Evolutionary conservation across 1,140 invertebrate species (phyloP).

Genomic region (Papilio machaon): DNA sequence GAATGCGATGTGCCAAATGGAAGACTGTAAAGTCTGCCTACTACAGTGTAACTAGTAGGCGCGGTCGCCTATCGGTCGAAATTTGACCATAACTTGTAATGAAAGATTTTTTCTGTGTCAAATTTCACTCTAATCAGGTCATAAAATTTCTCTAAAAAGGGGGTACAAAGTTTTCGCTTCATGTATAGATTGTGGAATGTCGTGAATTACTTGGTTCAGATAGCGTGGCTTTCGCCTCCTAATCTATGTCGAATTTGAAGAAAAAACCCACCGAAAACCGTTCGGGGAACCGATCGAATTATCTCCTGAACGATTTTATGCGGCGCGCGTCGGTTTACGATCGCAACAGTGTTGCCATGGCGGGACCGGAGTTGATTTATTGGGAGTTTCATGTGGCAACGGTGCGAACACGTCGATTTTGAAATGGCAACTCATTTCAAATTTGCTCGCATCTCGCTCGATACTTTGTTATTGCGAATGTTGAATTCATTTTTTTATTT

Average conservation of each 20-base stretch:
- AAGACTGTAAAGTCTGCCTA: too few species aligned
- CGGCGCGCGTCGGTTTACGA: conserved; percentile 65
- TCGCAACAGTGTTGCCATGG: conserved; percentile 70
- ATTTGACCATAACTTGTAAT: too few species aligned
- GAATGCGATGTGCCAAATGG: too few species aligned
- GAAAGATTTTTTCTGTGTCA: too few species aligned
- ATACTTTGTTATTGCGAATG: conserved; percentile 43
- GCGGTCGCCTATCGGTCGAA: too few species aligned
- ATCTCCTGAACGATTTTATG: conserved; percentile 73
- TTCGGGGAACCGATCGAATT: conserved; percentile 77
- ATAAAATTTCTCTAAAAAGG: too few species aligned
- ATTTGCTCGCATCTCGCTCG: conserved; percentile 38
- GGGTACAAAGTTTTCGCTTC: background rate
- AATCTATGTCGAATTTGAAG: conserved; percentile 39
- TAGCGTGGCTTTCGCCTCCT: conserved; percentile 4
- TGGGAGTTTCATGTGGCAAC: conserved; percentile 59
- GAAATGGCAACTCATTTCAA: conserved; percentile 63
- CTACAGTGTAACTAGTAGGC: too few species aligned
- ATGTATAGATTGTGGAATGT: background rate
- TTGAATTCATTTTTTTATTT: conserved; percentile 25
- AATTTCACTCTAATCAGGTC: too few species aligned
- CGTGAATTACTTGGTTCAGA: background rate
- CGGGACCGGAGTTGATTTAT: conserved; percentile 58
- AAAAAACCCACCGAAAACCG: conserved; percentile 57
- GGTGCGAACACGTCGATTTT: conserved; percentile 60